These are phyloP conservation scores for Ricordea florida DNA, from an alignment of 92 coral and sea anemone genomes.

Conservation along the genomic window DNA sequence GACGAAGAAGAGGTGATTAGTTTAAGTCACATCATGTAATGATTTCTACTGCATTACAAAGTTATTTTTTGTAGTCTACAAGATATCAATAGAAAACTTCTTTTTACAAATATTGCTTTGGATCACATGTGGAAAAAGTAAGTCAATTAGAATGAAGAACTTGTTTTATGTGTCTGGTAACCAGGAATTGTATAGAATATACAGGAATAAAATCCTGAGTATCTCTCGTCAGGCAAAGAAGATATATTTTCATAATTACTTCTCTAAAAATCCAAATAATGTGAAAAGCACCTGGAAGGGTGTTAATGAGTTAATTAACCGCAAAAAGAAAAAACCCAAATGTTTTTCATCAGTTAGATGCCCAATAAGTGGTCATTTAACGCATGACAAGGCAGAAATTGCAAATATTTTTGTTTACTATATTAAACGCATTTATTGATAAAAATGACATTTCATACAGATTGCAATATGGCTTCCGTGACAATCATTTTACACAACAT, in stretches of 20 bases:
- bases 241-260: constrained; percentile 17
- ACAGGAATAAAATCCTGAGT: constrained; percentile 39
- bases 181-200: constrained; percentile 16
- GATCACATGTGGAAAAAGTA: constrained; percentile 48
- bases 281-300: constrained; percentile 50
- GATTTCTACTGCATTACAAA: too few relatives aligned
- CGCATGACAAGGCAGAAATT: background rate
- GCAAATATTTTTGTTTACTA: background rate
- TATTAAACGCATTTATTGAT: background rate
- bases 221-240: constrained; percentile 41
- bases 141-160: constrained; percentile 45
- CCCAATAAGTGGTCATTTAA: background rate
- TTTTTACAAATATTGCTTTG: too few relatives aligned
- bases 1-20: constrained; percentile 57
- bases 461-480: background rate
- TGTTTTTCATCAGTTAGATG: constrained; percentile 3
- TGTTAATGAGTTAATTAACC: constrained; percentile 25
- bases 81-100: too few relatives aligned
- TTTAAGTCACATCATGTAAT: too few relatives aligned
- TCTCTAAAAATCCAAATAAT: constrained; percentile 29
- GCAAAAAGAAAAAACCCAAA: constrained; percentile 12
- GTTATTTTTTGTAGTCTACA: too few relatives aligned
- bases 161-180: constrained; percentile 24
- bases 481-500: too few relatives aligned
- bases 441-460: background rate